Conservation (phyloP, 2,113 vertebrate species). For the Lamprotornis superbus region DNA sequence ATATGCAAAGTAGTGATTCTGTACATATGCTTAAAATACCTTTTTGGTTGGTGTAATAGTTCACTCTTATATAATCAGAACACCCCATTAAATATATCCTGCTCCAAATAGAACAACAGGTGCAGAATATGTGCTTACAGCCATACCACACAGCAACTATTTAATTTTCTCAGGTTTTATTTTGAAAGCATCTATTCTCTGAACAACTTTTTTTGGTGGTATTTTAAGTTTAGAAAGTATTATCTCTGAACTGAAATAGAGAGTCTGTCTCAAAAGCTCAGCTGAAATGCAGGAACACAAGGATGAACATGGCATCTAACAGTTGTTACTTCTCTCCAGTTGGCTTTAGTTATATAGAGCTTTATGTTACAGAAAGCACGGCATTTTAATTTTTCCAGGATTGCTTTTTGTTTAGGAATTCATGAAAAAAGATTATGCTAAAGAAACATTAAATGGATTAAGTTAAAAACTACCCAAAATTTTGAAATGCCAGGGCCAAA, state of each 20-base stretch:
- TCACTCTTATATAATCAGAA: background rate
- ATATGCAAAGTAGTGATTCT: background rate
- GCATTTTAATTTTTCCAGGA: background rate
- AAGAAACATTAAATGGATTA: background rate
- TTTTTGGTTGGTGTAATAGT: background rate
- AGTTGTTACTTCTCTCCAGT: background rate
- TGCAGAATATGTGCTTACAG: background rate
- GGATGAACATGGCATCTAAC: background rate
- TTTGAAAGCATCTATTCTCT: background rate
- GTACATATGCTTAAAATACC: background rate
- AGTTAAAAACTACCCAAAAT: background rate
- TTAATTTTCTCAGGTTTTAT: background rate
- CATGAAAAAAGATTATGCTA: background rate
- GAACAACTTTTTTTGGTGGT: background rate
- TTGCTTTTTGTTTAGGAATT: background rate
- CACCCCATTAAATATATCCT: background rate
- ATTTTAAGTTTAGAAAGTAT: background rate
- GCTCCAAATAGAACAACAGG: background rate
- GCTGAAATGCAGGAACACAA: background rate
- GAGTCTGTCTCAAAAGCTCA: background rate
- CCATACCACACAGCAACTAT: background rate
- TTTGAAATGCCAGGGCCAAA: background rate
- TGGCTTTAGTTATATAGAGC: background rate
- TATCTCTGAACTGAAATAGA: background rate
- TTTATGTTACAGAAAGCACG: background rate